Base-by-base conservation (phyloP, 2,797 vertebrate genomes). In the Hyperoplus lanceolatus region DNA sequence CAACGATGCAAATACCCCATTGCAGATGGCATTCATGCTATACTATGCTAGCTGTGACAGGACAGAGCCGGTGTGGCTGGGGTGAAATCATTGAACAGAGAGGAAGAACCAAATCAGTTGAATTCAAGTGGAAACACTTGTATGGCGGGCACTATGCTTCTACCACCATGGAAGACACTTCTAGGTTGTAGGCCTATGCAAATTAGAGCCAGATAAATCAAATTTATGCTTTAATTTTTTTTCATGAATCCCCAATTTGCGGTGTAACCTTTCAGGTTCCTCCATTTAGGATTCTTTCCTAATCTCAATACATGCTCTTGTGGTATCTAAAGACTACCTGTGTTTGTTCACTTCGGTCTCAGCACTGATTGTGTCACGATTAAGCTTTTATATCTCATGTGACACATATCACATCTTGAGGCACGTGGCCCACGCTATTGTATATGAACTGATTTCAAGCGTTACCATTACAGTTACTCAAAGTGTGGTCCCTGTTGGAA, bases 331-430 rank as follows among this genome's bases (percentile, higher is more conserved):
- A 63, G 7, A 57, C 42, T 36, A 56, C 16, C 12, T 54, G 3
- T 13, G 21, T 61, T 21, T 48, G 29, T 54, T 10, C 69, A 63
- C 14, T 10, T 12, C 49, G 54, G 46, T 78, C 56, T 16, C 36
- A 21, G 36, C 58, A 69, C 14, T 59, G 51, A 55, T 11, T 38
- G 16, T 39, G 39, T 1, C 61, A n/a, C 4, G 14, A 11, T 64
- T 77, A 54, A 41, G 13, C 15, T 9, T 61, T 55, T 56, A 36
- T 56, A 55, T 21, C 15, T 42, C 54, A 42, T 46, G 53, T 79
- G 64, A 70, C 60, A 7, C 18, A 11, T 10, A 43, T 59, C 36
- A 39, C 29, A 59, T 38, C 49, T 63, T 43, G 39, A 75, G 38
- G 15, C 41, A 21, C 36, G 36, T 59, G 16, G 29, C 6, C 12